These are phyloP conservation scores for Thamnophis sirtalis DNA, from an alignment of 2,113 vertebrate species.

Conservation along the genomic window DNA sequence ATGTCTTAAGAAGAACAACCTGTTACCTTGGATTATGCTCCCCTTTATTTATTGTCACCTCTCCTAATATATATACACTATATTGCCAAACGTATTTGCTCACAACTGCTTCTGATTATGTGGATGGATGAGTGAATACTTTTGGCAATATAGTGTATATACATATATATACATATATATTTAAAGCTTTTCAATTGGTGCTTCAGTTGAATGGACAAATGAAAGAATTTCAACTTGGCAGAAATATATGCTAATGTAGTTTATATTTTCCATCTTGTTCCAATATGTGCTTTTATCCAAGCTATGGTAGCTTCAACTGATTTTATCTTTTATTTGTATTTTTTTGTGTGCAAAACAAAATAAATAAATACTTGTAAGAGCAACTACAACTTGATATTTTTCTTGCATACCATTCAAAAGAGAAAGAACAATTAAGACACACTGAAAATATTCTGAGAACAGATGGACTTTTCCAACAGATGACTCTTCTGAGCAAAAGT, in stretches of 20 bases:
- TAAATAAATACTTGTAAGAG: constrained; percentile 30
- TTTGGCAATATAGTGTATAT: too few relatives aligned
- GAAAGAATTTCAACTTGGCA: constrained; percentile 37
- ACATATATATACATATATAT: not conserved
- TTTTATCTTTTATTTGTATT: constrained; percentile 19
- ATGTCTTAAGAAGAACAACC: not conserved
- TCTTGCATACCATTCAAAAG: constrained; percentile 19
- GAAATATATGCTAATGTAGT: constrained; percentile 22
- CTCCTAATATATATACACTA: not conserved
- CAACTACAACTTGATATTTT: constrained; percentile 28
- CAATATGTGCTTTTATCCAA: constrained; percentile 40
- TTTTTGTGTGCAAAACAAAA: constrained; percentile 47
- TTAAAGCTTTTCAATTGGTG: constrained; percentile 37
- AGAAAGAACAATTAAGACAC: not conserved
- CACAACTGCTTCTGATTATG: too few relatives aligned
- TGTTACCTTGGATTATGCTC: constrained; percentile 36
- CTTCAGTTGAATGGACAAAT: not conserved
- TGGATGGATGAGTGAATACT: too few relatives aligned
- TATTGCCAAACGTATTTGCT: too few relatives aligned
- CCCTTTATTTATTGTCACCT: constrained; percentile 52
- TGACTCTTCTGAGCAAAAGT: not conserved
- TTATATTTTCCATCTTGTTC: constrained; percentile 30
- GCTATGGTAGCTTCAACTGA: constrained; percentile 49
- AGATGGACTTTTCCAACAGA: not conserved
- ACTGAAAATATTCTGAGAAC: not conserved